Percentiles rank a stretch among this genome's conserved stretches.
Conservation (phyloP, 1,140 invertebrate genomes). For the Habropoda laboriosa region DNA sequence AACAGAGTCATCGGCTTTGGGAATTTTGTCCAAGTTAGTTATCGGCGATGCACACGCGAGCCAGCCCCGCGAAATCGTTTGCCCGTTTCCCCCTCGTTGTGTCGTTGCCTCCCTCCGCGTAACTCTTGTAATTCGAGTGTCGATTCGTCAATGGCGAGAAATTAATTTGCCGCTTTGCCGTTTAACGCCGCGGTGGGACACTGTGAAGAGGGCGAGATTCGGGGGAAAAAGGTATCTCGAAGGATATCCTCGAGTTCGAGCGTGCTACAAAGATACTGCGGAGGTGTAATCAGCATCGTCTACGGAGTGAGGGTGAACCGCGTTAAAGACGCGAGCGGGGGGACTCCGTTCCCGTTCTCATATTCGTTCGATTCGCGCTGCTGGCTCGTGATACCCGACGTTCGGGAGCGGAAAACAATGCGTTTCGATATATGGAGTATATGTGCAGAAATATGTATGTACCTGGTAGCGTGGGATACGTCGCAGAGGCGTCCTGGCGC, state of each 20-base stretch:
- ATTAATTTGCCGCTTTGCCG: background rate
- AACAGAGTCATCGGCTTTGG: slow-evolving; percentile 33
- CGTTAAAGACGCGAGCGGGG: background rate
- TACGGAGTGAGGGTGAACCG: background rate
- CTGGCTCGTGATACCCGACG: no score
- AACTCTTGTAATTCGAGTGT: slow-evolving; percentile 20
- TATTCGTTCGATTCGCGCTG: background rate
- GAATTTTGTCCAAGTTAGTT: slow-evolving; percentile 28
- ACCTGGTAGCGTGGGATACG: slow-evolving; percentile 68
- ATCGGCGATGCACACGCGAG: slow-evolving; percentile 33
- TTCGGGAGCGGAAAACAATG: slow-evolving; percentile 35
- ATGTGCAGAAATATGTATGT: slow-evolving; percentile 25
- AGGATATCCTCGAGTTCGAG: background rate
- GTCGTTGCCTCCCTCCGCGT: background rate
- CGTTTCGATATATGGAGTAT: slow-evolving; percentile 21
- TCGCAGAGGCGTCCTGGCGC: slow-evolving; percentile 72
- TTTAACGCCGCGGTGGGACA: background rate
- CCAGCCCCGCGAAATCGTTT: slow-evolving; percentile 9
- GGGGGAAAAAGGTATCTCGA: background rate
- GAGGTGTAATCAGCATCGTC: no score
- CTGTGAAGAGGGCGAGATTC: no score
- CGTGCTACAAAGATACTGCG: no score
- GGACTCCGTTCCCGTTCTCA: no score
- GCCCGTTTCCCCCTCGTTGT: background rate
- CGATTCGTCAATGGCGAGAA: slow-evolving; percentile 1